phyloP scores from a whole-genome alignment of 30 jellyfish, hydroid and myxozoan genomes.

The Pseudorhiza aurosa region DNA sequence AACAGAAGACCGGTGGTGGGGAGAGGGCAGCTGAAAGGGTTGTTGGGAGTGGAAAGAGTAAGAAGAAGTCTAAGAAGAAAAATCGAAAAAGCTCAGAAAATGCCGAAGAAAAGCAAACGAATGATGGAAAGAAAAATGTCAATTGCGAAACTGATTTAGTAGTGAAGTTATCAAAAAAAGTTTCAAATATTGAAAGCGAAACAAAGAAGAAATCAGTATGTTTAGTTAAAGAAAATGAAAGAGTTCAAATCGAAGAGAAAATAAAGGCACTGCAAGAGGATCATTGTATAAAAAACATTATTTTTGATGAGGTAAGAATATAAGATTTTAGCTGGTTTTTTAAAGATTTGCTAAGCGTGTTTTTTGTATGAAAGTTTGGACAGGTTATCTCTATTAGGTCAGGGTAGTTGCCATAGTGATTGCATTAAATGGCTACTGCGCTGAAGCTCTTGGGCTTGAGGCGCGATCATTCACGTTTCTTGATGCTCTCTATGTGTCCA shows the following conservation, averaged over 20 bases:
- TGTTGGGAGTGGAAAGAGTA: conserved; percentile 6
- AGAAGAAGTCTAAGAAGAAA: conserved; percentile 58
- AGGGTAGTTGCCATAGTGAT: too few species aligned
- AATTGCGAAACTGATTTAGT: not conserved
- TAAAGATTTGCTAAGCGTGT: too few species aligned
- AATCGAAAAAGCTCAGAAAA: conserved; percentile 14
- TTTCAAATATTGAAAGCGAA: not conserved
- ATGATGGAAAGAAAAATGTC: not conserved
- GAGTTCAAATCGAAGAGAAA: conserved; percentile 13
- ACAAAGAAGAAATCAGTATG: conserved; percentile 4
- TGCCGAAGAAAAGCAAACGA: not conserved
- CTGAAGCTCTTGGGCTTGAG: too few species aligned
- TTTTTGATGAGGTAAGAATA: conserved; percentile 62
- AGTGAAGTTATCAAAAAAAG: not conserved
- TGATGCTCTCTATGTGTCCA: too few species aligned
- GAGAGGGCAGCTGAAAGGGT: too few species aligned
- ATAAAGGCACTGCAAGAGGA: conserved; percentile 14
- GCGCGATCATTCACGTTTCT: too few species aligned
- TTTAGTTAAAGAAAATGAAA: conserved; percentile 42
- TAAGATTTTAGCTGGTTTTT: too few species aligned
- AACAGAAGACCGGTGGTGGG: not conserved
- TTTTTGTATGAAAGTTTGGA: too few species aligned
- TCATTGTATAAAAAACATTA: conserved; percentile 19
- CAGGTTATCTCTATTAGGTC: too few species aligned
- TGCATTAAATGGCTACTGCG: too few species aligned